Conservation (phyloP, 2,113 vertebrate genomes). For the Mormoops blainvillei region DNA sequence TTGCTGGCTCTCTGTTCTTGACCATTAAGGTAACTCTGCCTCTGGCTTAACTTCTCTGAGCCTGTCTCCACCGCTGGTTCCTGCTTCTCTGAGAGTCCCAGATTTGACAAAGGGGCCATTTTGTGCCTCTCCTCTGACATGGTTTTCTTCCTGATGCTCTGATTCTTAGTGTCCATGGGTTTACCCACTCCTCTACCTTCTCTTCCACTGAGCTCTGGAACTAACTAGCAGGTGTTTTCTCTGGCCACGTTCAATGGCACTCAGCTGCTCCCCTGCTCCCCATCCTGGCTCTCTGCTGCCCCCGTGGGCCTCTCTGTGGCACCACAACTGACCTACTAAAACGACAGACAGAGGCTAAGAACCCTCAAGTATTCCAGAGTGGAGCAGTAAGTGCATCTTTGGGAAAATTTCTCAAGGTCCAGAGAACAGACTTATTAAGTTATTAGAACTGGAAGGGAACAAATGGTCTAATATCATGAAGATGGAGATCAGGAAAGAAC, state of each 20-base stretch:
- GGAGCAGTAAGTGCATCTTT: not conserved
- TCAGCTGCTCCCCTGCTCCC: not conserved
- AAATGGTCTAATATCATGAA: not conserved
- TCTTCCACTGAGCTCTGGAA: not conserved
- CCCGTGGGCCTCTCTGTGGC: not conserved
- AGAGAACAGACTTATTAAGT: not conserved
- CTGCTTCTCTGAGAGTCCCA: not conserved
- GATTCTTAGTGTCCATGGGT: not conserved
- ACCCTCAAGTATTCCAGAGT: not conserved
- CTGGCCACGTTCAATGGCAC: not conserved
- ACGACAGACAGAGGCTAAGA: not conserved
- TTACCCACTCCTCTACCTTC: not conserved
- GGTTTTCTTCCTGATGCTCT: not conserved
- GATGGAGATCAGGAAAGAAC: not conserved
- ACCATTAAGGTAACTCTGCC: not conserved
- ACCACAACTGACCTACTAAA: not conserved
- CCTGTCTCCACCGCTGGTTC: not conserved
- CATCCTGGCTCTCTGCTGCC: not conserved
- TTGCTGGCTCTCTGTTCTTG: not conserved
- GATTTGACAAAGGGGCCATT: not conserved
- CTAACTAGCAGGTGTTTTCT: not conserved
- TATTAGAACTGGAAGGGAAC: not conserved
- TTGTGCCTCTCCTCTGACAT: not conserved
- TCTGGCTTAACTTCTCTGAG: not conserved
- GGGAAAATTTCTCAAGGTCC: not conserved